Base-by-base conservation (phyloP, 30 jellyfish, hydroid and myxozoan species). In the Turritopsis dohrnii region DNA sequence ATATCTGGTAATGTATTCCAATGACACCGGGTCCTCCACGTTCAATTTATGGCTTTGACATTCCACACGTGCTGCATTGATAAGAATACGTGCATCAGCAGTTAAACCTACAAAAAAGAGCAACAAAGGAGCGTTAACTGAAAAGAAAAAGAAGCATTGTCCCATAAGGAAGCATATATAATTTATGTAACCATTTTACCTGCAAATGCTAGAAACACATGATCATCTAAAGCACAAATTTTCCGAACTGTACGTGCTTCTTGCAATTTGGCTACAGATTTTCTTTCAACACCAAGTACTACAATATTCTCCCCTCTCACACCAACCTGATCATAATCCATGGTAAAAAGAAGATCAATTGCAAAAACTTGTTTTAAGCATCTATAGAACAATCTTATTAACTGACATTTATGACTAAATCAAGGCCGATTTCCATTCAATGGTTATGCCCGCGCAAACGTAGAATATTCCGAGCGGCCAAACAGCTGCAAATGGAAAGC, bases 21-120 rank as follows among this genome's bases (percentile, higher is more conserved):
- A 72, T 65, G 98, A 79, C 18, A 88, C 96, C 0, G 94, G 94
- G 71, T 93, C 98, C 80, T 93, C 98, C 52, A 88, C 96, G 54
- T 87, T 93, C 22, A 93, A 90, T 84, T 88, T 88, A 79, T 93
- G 96, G 72, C 96, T 88, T 83, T 93, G 98, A 84, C 98, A 93
- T 85, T 88, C 98, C 20, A 88, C 96, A 52, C 98, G 88, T 26
- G 98, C 98, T 52, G 96, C 93, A 85, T 93, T 93, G 16, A 93
- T 89, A 79, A 93, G 84, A 66, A 93, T 93, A 53, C 98, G 81
- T 52, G 98, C 98, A 93, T 93, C 98, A 30, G 98, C 98, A 26
- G 96, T 93, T 72, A 93, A 72, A 65, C 98, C 98, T 93, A 60
- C 1, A 52, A 75, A 5, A 28, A 71, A 16, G 18, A 7, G 19